Evolutionary conservation across 35 echinoderm and acorn worm genomes (phyloP), one percentile per base, ranked within the genome.

Genomic region (Strongylocentrotus purpuratus): DNA sequence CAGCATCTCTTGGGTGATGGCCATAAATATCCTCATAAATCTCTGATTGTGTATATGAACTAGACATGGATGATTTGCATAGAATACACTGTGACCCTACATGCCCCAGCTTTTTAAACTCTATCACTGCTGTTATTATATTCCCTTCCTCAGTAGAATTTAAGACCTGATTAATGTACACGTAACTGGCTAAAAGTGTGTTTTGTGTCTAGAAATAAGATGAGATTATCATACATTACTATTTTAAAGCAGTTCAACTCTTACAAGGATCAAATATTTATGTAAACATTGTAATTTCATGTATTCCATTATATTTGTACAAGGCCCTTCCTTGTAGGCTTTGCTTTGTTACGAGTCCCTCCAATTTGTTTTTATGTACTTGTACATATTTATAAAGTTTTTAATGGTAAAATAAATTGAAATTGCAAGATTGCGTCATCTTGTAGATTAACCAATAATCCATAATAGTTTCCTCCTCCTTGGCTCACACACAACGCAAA

Each of bases 11-110:
- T 20, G 33, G 25, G 93, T 31, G 59, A 78, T n/a, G n/a, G n/a
- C n/a, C 11, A 25, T 47, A 92, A 78, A 78, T 78, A 78, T 28
- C 20, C 7, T n/a, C 65, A 78, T 78, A 78, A 78, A 78, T 78
- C 65, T 78, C 5, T 28, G 65, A 78, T 78, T 78, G 65, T 78
- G 65, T 78, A 78, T 78, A 28, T 78, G 65, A 78, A 78, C 65
- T 78, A 78, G 65, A 78, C 65, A 78, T n/a, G 65, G 65, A 78
- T 78, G 65, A 78, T 78, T 78, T 78, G 65, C 65, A 78, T 78
- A 78, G 65, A 78, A 78, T 78, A 78, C 65, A 78, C 5, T 78
- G 22, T n/a, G 65, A 78, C 65, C 65, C 65, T 78, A 18, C 28
- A 28, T 78, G 65, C 65, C 65, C 65, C 65, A 78, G 65, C 65